Evolutionary conservation across 2,113 vertebrate genomes (phyloP), one percentile per base, ranked within the genome.

Genomic region (Triplophysa rosa): DNA sequence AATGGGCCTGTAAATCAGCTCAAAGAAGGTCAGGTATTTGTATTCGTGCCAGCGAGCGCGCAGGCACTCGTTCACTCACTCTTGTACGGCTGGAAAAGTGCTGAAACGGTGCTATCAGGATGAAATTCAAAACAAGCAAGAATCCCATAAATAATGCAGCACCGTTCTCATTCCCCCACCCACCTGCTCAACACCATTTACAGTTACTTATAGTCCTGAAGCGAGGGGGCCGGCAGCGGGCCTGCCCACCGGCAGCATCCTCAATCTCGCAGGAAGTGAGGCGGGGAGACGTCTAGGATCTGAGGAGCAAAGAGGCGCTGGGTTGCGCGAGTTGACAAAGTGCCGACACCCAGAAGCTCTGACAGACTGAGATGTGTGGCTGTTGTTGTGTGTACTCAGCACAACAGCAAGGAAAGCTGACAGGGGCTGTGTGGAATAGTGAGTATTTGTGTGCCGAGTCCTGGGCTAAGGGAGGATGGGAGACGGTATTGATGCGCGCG

Each of bases 81-180:
- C 16, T 58, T 9, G 12, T 67, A 33, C 37, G 23, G 42, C 54
- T 70, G 63, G 61, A 45, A 80, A 83, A 77, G 62, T 85, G 87
- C 82, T 83, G 85, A 87, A 86, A 82, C 59, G 67, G 77, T 83
- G 77, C 80, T 85, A 83, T 86, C 54, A 24, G 33, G 67, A 79
- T 84, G 78, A 83, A 87, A 83, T 84, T 86, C 79, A 81, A 87
- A 87, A 83, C 82, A 87, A 85, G 82, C 77, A 66, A 79, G 80
- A 63, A 79, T 80, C 42, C 71, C 65, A 85, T 88, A 80, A 88
- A 85, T 87, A 87, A 87, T 84, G 82, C 84, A 86, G 67, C 67
- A 62, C 24, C 70, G 63, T 76, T 86, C 72, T 83, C 33, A 59
- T 80, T 82, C 75, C 74, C 45, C 80, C 61, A 76, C 66, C 80